These are phyloP conservation scores for Lottia scabra DNA, from an alignment of 2,888 invertebrate genomes.

Conservation along the genomic window DNA sequence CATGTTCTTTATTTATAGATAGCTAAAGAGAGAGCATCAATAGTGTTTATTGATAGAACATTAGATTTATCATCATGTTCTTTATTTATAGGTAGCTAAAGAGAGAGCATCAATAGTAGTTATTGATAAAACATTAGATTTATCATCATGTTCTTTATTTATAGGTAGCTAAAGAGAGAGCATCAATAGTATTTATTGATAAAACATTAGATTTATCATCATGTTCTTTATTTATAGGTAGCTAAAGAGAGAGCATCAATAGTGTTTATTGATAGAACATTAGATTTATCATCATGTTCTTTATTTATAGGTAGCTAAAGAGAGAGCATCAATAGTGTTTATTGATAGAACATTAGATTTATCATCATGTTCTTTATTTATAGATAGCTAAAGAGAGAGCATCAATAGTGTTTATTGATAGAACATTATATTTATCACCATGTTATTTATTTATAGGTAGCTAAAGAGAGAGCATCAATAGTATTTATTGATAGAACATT, in stretches of 20 bases:
- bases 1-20: slow-evolving; percentile 42
- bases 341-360: slow-evolving; percentile 79
- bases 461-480: too few relatives aligned
- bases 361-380: slow-evolving; percentile 43
- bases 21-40: slow-evolving; percentile 61
- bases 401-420: slow-evolving; percentile 73
- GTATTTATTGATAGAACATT: too few relatives aligned
- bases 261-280: slow-evolving; percentile 75
- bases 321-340: slow-evolving; percentile 67
- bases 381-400: slow-evolving; percentile 63
- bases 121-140: slow-evolving; percentile 77
- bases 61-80: slow-evolving; percentile 73
- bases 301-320: slow-evolving; percentile 52
- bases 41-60: slow-evolving; percentile 75
- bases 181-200: slow-evolving; percentile 73
- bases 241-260: slow-evolving; percentile 64
- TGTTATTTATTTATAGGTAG: too few relatives aligned
- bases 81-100: slow-evolving; percentile 50
- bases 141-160: slow-evolving; percentile 62
- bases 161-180: slow-evolving; percentile 61
- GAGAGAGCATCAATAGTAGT: slow-evolving; percentile 67
- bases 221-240: slow-evolving; percentile 42
- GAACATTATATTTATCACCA: slow-evolving; percentile 77
- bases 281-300: slow-evolving; percentile 74
- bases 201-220: slow-evolving; percentile 77